These are phyloP conservation scores for Gambelia wislizenii DNA, from an alignment of 2,797 vertebrate species.

Conservation along the genomic window DNA sequence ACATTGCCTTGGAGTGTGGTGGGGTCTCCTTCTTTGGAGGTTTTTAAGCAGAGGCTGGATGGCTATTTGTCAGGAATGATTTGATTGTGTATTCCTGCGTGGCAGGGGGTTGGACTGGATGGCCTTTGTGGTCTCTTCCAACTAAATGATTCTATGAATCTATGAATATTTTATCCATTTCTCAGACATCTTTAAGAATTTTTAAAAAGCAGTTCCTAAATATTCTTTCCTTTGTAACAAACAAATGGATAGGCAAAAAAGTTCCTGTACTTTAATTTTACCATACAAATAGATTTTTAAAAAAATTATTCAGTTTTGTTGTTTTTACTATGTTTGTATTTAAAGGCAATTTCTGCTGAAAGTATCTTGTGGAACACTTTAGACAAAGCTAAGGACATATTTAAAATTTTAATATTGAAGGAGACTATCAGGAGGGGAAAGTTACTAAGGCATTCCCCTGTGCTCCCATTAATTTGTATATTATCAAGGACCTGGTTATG, in stretches of 20 bases:
- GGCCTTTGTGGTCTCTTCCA: no score
- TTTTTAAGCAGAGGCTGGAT: no score
- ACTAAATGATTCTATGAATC: no score
- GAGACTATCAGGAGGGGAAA: constrained; percentile 72
- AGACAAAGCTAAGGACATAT: constrained; percentile 64
- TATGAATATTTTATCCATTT: background rate
- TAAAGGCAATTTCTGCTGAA: constrained; percentile 56
- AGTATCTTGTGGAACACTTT: constrained; percentile 66
- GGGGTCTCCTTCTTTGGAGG: no score
- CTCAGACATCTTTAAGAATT: background rate
- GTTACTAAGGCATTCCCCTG: constrained; percentile 78
- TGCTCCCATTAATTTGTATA: constrained; percentile 82
- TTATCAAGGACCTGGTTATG: constrained; percentile 84
- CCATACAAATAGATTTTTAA: constrained; percentile 21
- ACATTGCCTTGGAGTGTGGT: no score
- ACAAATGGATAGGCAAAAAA: background rate
- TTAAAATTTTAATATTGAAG: constrained; percentile 78
- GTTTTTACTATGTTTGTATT: constrained; percentile 49
- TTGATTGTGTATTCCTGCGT: no score
- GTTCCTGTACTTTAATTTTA: constrained; percentile 6
- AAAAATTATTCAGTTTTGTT: background rate
- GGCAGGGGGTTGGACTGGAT: no score
- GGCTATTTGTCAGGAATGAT: no score
- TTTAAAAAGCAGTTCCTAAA: no score
- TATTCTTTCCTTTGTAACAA: background rate